These are phyloP conservation scores for Australoheros scitulus DNA, from an alignment of 2,113 vertebrate species.

Conservation along the genomic window DNA sequence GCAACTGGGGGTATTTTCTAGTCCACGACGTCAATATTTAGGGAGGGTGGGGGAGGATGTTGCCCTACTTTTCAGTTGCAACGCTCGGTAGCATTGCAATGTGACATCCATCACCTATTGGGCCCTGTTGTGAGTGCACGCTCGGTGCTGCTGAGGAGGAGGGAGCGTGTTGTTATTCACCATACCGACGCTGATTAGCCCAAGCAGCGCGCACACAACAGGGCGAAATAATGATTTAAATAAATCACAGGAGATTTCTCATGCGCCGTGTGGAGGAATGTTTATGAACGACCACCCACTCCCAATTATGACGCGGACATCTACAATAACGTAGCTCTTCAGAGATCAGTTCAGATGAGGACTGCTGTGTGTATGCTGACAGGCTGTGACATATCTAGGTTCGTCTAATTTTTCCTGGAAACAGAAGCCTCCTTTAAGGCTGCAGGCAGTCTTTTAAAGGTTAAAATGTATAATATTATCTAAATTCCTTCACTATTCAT, in stretches of 20 bases:
- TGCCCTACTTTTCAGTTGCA: constrained; percentile 75
- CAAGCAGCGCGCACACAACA: constrained; percentile 4
- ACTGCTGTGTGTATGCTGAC: constrained; percentile 29
- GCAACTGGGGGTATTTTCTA: constrained; percentile 49
- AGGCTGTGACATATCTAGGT: constrained; percentile 56
- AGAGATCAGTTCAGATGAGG: constrained; percentile 38
- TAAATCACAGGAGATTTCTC: constrained; percentile 10
- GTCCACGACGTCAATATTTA: constrained; percentile 64
- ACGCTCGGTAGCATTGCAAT: constrained; percentile 73
- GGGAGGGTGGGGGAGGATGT: constrained; percentile 59
- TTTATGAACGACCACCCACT: constrained; percentile 14
- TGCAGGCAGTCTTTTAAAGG: constrained; percentile 22
- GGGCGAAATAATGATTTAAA: background rate
- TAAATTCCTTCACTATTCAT: too few relatives aligned
- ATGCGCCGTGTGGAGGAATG: constrained; percentile 55
- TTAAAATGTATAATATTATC: too few relatives aligned
- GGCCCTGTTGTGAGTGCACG: constrained; percentile 58
- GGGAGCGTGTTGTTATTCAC: constrained; percentile 49
- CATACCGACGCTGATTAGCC: constrained; percentile 33
- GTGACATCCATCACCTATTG: constrained; percentile 75
- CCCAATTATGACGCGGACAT: background rate
- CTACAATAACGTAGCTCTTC: background rate
- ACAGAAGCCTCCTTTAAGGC: constrained; percentile 27
- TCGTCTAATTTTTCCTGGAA: constrained; percentile 39
- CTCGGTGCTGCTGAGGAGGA: constrained; percentile 31